Evolutionary conservation across 23 tunicate species (phyloP), one percentile per base, ranked within the genome.

Genomic region (Ciona savignyi): DNA sequence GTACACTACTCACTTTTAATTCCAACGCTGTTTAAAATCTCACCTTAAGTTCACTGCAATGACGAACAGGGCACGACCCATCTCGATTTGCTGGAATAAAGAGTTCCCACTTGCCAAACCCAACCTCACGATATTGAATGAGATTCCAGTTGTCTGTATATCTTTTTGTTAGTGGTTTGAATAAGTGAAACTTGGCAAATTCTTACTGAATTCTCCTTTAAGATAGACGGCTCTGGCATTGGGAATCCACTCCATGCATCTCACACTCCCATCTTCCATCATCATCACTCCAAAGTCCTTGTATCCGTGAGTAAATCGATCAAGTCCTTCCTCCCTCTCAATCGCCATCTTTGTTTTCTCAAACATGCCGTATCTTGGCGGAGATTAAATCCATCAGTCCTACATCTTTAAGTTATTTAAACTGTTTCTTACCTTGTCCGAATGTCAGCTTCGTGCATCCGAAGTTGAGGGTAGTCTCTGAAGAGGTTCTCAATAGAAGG

Each of bases 121-220:
- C 86, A 0, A 28, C 35, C 23, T 34, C 51, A 27, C 29, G 77
- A 62, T 80, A 67, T 30, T 23, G 23, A 34, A 33, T 62, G 30
- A 68, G 51, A n/a, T 81, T 64, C 94, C 94, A 86, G 71, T 74
- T 63, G 65, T 86, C 92, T 85, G 0, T 25, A 80, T n/a, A n/a
- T n/a, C n/a, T n/a, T n/a, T n/a, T n/a, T n/a, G n/a, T n/a, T n/a
- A n/a, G n/a, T n/a, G n/a, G n/a, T n/a, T n/a, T n/a, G n/a, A n/a
- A n/a, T n/a, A n/a, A n/a, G n/a, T n/a, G n/a, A n/a, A n/a, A n/a
- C n/a, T n/a, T n/a, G n/a, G 23, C 25, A 70, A 30, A 21, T 24
- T 23, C 84, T 85, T 66, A 85, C 92, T 86, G 73, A 86, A 86
- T 25, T 81, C 94, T 75, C 94, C 94, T 33, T 60, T 56, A 0